These are phyloP conservation scores for Fabriciana adippe DNA, from an alignment of 2,888 invertebrate genomes.

Conservation along the genomic window DNA sequence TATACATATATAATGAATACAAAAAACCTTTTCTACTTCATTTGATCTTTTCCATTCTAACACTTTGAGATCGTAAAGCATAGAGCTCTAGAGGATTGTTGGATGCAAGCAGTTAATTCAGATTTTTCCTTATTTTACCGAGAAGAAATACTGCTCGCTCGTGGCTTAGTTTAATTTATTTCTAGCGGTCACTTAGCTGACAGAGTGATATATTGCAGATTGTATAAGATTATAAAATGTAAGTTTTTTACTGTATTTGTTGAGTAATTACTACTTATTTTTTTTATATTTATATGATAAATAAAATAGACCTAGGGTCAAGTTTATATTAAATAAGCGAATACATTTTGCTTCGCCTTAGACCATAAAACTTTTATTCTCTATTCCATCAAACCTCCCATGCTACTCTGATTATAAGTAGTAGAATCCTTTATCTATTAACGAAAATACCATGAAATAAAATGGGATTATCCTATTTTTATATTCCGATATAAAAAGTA, in stretches of 20 bases:
- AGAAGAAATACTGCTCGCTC: constrained; percentile 36
- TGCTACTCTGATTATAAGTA: too few species aligned
- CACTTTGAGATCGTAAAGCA: constrained; percentile 48
- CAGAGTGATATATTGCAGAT: constrained; percentile 30
- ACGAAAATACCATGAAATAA: too few species aligned
- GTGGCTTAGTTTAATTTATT: constrained; percentile 36
- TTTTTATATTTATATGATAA: neutral
- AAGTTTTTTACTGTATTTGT: neutral
- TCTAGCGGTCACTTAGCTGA: constrained; percentile 27
- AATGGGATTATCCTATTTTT: too few species aligned
- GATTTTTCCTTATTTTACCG: constrained; percentile 39
- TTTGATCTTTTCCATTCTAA: constrained; percentile 34
- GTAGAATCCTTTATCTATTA: too few species aligned
- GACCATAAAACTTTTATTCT: neutral
- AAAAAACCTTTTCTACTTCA: constrained; percentile 3
- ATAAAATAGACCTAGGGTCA: too few species aligned
- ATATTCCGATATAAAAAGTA: too few species aligned
- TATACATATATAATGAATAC: too few species aligned
- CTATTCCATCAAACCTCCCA: too few species aligned
- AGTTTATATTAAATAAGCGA: too few species aligned
- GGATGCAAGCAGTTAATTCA: constrained; percentile 46
- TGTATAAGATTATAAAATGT: neutral
- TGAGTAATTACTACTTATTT: neutral
- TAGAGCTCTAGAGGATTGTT: constrained; percentile 47
- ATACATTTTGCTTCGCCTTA: neutral